These are phyloP conservation scores for Theristicus caerulescens DNA, from an alignment of 2,113 vertebrate genomes.

Conservation along the genomic window DNA sequence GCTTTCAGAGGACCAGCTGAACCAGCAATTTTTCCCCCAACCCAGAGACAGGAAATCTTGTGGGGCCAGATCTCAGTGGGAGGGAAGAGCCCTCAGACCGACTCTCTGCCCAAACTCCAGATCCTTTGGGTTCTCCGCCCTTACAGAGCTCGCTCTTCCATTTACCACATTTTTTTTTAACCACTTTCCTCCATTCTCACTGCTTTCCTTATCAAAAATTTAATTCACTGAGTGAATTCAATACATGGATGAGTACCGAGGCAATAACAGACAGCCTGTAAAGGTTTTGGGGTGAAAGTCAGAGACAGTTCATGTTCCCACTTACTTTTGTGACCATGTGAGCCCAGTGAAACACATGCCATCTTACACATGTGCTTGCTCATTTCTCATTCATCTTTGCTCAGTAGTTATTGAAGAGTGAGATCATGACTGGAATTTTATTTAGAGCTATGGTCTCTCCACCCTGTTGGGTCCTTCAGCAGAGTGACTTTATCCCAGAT, in stretches of 20 bases:
- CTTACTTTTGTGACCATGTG: neutral
- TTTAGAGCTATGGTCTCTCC: slow-evolving; percentile 8
- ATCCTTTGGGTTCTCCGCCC: neutral
- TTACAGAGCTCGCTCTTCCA: neutral
- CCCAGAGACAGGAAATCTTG: neutral
- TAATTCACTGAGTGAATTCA: neutral
- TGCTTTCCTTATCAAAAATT: neutral
- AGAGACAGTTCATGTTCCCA: neutral
- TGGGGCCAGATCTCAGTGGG: neutral
- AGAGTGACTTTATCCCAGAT: slow-evolving; percentile 5
- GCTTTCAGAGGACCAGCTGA: neutral
- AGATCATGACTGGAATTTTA: slow-evolving; percentile 51
- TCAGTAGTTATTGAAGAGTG: slow-evolving; percentile 32
- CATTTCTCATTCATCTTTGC: slow-evolving; percentile 16
- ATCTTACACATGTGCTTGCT: neutral
- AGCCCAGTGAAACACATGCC: neutral
- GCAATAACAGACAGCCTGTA: neutral
- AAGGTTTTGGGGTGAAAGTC: neutral
- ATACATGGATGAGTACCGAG: neutral
- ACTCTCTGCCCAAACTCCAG: neutral
- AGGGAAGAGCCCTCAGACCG: neutral
- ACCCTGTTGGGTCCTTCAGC: slow-evolving; percentile 42
- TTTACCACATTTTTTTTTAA: neutral
- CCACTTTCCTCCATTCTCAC: neutral
- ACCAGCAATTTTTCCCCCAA: neutral